A percentile compares a stretch with the other conserved stretches of the same genome.
These are phyloP conservation scores for Gisinianus flammeolus DNA, from an alignment of 2,888 invertebrate species.

Conservation along the genomic window DNA sequence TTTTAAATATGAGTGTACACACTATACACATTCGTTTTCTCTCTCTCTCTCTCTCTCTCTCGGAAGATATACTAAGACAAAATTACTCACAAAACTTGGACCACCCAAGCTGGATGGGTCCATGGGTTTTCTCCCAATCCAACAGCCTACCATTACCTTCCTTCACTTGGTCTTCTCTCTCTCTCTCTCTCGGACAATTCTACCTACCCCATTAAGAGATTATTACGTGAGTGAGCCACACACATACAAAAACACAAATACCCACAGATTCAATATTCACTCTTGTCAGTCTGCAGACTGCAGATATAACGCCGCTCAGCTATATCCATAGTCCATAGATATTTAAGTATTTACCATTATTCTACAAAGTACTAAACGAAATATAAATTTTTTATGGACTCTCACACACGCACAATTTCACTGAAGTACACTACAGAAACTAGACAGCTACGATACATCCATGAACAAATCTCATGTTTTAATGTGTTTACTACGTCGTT, in stretches of 20 bases:
- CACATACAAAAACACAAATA: constrained; percentile 28
- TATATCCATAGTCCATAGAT: too few relatives aligned
- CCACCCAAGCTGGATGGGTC: constrained; percentile 32
- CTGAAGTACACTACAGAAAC: too few relatives aligned
- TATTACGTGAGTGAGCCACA: constrained; percentile 40
- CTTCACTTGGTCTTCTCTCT: constrained; percentile 10
- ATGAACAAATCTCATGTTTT: too few relatives aligned
- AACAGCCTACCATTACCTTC: constrained; percentile 31
- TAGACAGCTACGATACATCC: too few relatives aligned
- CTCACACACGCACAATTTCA: too few relatives aligned
- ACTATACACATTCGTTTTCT: neutral
- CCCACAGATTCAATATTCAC: neutral
- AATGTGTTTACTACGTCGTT: too few relatives aligned
- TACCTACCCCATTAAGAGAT: constrained; percentile 35
- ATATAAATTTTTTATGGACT: too few relatives aligned
- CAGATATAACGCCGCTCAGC: too few relatives aligned
- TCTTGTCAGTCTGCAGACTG: too few relatives aligned
- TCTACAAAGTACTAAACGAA: too few relatives aligned
- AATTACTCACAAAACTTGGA: neutral
- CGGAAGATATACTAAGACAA: constrained; percentile 23
- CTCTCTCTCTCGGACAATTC: constrained; percentile 27
- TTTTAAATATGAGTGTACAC: neutral
- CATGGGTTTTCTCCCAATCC: neutral
- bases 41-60: neutral
- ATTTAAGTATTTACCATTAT: too few relatives aligned